These are phyloP conservation scores for Athene cunicularia DNA, from an alignment of 2,113 vertebrate species.

Conservation along the genomic window DNA sequence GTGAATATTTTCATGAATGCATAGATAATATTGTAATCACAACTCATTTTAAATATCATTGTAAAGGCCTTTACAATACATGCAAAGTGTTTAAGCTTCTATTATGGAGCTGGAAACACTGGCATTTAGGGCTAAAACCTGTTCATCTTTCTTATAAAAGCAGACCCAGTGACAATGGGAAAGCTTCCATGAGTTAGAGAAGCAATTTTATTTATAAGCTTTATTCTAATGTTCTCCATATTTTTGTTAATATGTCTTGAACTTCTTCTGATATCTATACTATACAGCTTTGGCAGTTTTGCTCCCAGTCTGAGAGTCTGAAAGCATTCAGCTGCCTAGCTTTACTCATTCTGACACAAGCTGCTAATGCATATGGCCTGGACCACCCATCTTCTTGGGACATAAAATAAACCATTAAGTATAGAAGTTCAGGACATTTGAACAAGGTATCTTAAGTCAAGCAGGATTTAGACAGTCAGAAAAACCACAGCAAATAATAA, in stretches of 20 bases:
- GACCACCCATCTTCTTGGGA: conserved; percentile 48
- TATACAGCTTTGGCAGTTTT: neutral
- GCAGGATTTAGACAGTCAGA: conserved; percentile 9
- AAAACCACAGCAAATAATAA: neutral
- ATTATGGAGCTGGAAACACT: neutral
- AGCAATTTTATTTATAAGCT: neutral
- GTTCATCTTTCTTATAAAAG: neutral
- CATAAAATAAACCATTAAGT: neutral
- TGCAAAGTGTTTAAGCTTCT: neutral
- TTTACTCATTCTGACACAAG: neutral
- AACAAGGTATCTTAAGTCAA: neutral
- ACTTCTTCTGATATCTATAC: neutral
- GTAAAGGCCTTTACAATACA: neutral
- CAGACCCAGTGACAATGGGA: neutral
- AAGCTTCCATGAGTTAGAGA: neutral
- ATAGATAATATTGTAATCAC: neutral
- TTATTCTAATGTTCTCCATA: neutral
- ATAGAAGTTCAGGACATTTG: neutral
- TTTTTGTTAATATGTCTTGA: neutral
- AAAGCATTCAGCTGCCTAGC: conserved; percentile 22
- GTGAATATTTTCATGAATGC: neutral
- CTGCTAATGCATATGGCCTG: neutral
- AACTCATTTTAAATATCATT: neutral
- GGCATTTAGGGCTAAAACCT: neutral
- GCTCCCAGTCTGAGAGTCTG: neutral